Evolutionary conservation across 2,797 vertebrate species (phyloP).

Genomic region (Chloroceryle amazona): DNA sequence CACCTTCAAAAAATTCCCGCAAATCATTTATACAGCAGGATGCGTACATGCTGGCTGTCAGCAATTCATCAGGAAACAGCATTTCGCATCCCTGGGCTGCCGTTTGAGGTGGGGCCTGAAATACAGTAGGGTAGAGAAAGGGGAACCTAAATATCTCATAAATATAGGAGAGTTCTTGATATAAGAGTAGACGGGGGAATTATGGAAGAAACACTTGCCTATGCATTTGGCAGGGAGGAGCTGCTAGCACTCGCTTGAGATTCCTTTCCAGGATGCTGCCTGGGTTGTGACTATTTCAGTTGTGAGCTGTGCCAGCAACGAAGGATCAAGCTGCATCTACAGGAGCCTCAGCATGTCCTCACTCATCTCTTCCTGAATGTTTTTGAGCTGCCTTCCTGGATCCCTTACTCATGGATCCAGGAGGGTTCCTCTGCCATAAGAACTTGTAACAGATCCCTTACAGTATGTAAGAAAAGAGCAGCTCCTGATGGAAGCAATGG

Average conservation of each 20-base stretch:
- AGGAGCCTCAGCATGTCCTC: background rate
- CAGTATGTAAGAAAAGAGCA: background rate
- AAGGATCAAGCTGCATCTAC: background rate
- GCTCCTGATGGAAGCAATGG: background rate
- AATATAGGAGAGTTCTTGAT: background rate
- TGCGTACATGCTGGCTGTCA: background rate
- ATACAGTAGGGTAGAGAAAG: background rate
- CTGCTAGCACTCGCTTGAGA: background rate
- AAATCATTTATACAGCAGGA: constrained; percentile 17
- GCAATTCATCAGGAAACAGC: constrained; percentile 13
- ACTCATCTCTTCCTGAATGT: background rate
- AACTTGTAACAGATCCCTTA: background rate
- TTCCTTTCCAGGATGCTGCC: background rate
- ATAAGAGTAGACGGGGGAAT: background rate
- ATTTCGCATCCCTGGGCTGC: background rate
- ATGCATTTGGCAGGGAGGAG: background rate
- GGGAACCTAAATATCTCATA: background rate
- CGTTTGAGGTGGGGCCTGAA: background rate
- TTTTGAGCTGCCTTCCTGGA: background rate
- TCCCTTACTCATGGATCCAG: background rate
- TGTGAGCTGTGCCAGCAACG: background rate
- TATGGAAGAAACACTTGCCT: background rate
- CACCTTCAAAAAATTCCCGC: background rate
- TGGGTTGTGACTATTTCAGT: rapidly evolving
- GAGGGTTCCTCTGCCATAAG: background rate